A percentile compares a stretch with the other conserved stretches of the same genome.
Evolutionary conservation across 2,797 vertebrate genomes (phyloP).

Genomic region (Eulemur coronatus): DNA sequence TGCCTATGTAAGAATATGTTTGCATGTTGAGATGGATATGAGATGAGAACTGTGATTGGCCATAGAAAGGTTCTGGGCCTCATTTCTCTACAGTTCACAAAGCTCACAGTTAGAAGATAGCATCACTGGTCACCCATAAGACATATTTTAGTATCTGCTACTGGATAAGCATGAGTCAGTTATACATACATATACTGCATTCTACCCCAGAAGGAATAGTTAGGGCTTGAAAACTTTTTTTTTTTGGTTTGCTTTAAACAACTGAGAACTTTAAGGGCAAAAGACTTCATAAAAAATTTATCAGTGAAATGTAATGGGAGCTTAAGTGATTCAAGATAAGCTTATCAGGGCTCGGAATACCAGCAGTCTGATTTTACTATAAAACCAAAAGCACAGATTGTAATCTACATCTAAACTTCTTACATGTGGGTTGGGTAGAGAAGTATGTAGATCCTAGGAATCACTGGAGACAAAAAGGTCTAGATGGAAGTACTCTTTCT

Average conservation of each 20-base stretch:
- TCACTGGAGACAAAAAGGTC: background rate
- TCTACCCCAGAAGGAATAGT: background rate
- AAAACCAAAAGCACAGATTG: slow-evolving; percentile 54
- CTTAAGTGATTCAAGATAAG: slow-evolving; percentile 64
- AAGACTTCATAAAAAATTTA: slow-evolving; percentile 72
- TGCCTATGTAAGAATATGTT: background rate
- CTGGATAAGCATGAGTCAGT: background rate
- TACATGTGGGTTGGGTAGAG: background rate
- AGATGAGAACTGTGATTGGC: background rate
- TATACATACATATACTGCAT: background rate
- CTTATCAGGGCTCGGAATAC: slow-evolving; percentile 50
- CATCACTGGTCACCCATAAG: background rate
- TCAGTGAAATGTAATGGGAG: slow-evolving; percentile 60
- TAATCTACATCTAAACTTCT: slow-evolving; percentile 40
- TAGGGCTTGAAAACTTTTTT: background rate
- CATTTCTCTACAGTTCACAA: background rate
- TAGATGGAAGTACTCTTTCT: background rate
- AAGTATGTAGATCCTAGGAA: slow-evolving; percentile 16
- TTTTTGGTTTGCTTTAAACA: slow-evolving; percentile 6
- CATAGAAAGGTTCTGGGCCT: background rate
- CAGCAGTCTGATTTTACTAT: slow-evolving; percentile 62
- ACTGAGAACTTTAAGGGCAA: slow-evolving; percentile 46
- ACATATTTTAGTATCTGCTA: background rate
- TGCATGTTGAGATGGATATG: background rate
- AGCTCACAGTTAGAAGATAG: background rate